phyloP scores from a whole-genome alignment of 2,797 vertebrate genomes.

The Varecia variegata region DNA sequence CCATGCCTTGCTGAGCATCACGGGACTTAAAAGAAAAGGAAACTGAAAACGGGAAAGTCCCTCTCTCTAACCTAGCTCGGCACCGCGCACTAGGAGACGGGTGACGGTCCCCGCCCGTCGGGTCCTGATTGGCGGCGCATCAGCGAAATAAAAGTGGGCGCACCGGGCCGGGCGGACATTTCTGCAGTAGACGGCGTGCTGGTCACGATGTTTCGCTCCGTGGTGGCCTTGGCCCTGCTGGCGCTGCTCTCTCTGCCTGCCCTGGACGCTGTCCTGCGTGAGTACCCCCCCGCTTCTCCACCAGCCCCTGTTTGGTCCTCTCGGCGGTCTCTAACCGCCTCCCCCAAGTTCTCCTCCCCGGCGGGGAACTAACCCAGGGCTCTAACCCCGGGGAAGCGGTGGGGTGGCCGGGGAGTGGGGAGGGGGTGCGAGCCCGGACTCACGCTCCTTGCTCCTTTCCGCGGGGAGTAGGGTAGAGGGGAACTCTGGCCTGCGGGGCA shows the following conservation, averaged over 20 bases:
- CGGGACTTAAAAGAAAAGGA: constrained; percentile 49
- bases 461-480: accelerated
- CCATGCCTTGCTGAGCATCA: neutral
- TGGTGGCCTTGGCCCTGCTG: neutral
- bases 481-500: neutral
- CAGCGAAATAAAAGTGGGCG: neutral
- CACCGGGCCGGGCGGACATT: accelerated
- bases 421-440: neutral
- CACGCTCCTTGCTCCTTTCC: neutral
- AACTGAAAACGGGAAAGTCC: constrained; percentile 58
- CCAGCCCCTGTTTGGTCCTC: neutral
- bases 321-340: accelerated
- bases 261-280: neutral
- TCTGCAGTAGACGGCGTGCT: accelerated
- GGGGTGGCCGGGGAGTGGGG: neutral
- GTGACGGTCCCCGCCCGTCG: neutral
- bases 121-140: neutral
- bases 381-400: neutral
- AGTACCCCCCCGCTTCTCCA: neutral
- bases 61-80: constrained; percentile 1
- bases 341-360: neutral
- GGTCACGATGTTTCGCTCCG: neutral
- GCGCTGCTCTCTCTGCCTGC: neutral
- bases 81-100: neutral
- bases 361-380: neutral